These are phyloP conservation scores for Prosopocoilus inquinatus DNA, from an alignment of 2,888 invertebrate species.

Conservation along the genomic window DNA sequence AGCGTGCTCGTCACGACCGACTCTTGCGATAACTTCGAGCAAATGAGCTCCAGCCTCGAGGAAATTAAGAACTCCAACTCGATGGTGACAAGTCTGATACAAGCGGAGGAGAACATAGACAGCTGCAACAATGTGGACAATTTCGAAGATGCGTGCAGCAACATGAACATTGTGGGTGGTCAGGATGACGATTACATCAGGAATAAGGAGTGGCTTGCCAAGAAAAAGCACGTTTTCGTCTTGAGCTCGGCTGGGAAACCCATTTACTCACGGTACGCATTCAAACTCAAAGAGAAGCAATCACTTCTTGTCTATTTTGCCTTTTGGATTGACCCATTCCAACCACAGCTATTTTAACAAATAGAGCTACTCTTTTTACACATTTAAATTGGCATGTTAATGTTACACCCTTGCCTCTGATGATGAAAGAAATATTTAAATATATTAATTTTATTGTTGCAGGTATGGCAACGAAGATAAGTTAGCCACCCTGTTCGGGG, in stretches of 20 bases:
- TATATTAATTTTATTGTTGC: constrained; percentile 31
- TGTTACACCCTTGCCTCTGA: too few species aligned
- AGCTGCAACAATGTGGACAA: constrained; percentile 34
- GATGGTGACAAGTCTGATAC: constrained; percentile 35
- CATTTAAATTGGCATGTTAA: constrained; percentile 5
- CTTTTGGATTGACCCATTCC: background rate
- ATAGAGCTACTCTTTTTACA: background rate
- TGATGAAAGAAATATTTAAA: too few species aligned
- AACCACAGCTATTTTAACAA: background rate
- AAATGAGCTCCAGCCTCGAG: constrained; percentile 63
- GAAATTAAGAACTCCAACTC: constrained; percentile 57
- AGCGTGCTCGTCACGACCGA: constrained; percentile 71
- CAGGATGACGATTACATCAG: constrained; percentile 64
- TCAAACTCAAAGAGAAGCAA: constrained; percentile 16
- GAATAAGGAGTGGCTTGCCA: constrained; percentile 72
- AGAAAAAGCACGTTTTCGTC: constrained; percentile 91
- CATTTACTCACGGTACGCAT: constrained; percentile 77
- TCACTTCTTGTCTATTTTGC: too few species aligned
- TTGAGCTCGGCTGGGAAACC: constrained; percentile 96
- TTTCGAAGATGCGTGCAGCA: constrained; percentile 28
- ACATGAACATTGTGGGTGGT: constrained; percentile 22
- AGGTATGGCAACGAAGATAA: constrained; percentile 93
- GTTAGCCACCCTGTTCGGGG: constrained; percentile 89
- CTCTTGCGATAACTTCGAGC: constrained; percentile 68
- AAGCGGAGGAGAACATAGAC: constrained; percentile 23